phyloP scores from a whole-genome alignment of 2,888 invertebrate genomes.

The Phymatocera aterrima region DNA sequence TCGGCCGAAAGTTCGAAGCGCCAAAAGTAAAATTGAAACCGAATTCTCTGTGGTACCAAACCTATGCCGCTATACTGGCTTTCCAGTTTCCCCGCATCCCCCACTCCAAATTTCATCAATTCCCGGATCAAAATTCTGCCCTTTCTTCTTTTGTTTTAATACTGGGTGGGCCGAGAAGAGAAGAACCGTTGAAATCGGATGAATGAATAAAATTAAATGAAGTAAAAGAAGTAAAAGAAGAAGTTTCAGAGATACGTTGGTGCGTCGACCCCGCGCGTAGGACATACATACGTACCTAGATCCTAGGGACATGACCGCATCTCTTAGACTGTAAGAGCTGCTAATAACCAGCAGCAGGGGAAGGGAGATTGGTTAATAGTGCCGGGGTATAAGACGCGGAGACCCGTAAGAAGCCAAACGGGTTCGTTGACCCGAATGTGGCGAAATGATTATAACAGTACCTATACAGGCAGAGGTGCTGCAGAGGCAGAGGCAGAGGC shows the following conservation, averaged over 20 bases:
- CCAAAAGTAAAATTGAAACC: constrained; percentile 45
- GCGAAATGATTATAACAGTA: constrained; percentile 50
- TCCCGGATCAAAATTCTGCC: too few relatives aligned
- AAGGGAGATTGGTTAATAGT: background rate
- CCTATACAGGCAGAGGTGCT: constrained; percentile 29
- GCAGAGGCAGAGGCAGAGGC: constrained; percentile 39
- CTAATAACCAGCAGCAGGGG: constrained; percentile 9
- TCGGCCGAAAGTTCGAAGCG: background rate
- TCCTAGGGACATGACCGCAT: constrained; percentile 3
- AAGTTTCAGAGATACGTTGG: background rate
- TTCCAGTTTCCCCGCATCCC: too few relatives aligned
- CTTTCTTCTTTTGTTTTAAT: background rate
- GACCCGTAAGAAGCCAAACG: constrained; percentile 40
- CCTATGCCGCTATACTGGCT: too few relatives aligned
- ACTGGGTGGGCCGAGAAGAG: too few relatives aligned
- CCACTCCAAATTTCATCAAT: too few relatives aligned
- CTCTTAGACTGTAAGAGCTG: background rate
- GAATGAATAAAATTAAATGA: background rate
- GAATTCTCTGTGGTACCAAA: constrained; percentile 4
- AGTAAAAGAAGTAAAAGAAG: background rate
- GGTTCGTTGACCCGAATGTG: constrained; percentile 48
- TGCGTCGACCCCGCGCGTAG: background rate
- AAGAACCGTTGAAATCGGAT: too few relatives aligned
- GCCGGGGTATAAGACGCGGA: background rate
- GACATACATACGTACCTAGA: background rate